phyloP scores from a whole-genome alignment of 2,888 invertebrate species.

The Carabus problematicus region DNA sequence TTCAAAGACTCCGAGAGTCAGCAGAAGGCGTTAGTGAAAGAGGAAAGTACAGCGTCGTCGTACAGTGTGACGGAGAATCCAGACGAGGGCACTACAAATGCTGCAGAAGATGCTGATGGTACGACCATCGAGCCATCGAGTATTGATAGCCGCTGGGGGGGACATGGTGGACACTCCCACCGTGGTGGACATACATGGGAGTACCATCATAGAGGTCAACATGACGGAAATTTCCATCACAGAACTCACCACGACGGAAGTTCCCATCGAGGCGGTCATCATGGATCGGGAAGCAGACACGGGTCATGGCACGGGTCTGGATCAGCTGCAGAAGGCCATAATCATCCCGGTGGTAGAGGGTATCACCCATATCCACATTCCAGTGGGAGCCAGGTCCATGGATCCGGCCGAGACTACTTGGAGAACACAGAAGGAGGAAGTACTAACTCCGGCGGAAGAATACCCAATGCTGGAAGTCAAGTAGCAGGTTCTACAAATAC shows the following conservation, averaged over 20 bases:
- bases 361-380: not conserved
- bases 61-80: not conserved
- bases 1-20: not conserved
- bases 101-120: too few species aligned
- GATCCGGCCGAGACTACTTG: slow-evolving; percentile 31
- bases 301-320: not conserved
- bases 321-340: not conserved
- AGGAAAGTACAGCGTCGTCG: too few species aligned
- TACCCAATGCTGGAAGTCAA: not conserved
- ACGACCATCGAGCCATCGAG: too few species aligned
- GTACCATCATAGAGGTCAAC: not conserved
- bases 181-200: not conserved
- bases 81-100: not conserved
- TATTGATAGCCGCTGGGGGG: too few species aligned
- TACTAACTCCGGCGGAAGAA: slow-evolving; percentile 6
- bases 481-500: slow-evolving; percentile 2
- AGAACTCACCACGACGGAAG: not conserved
- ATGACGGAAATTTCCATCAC: not conserved
- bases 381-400: not conserved
- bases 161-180: not conserved
- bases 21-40: too few species aligned
- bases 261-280: too few species aligned
- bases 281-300: too few species aligned
- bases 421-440: slow-evolving; percentile 32
- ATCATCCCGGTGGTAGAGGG: not conserved